phyloP scores from a whole-genome alignment of 92 coral and sea anemone species.

The Metridium senile region DNA sequence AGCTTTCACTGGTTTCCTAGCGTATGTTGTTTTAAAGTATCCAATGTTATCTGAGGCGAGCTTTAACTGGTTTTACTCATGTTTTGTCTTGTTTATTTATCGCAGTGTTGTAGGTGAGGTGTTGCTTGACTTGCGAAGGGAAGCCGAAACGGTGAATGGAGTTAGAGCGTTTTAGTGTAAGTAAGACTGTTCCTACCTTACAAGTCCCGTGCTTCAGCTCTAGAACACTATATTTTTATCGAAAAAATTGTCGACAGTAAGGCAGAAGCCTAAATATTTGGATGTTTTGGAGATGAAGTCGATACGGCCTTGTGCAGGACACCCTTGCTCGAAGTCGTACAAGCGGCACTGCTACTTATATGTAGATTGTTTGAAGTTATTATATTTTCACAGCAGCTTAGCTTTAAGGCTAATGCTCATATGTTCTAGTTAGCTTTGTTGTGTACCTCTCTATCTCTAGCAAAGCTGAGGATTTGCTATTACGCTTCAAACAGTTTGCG shows the following conservation, averaged over 20 bases:
- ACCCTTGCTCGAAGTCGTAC: conserved; percentile 4
- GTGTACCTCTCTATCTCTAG: neutral
- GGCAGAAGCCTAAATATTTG: conserved; percentile 26
- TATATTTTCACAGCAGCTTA: conserved; percentile 19
- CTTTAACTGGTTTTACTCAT: conserved; percentile 19
- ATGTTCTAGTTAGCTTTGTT: neutral
- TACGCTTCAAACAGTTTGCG: conserved; percentile 32
- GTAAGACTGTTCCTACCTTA: conserved; percentile 74
- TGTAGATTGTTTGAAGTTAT: conserved; percentile 7
- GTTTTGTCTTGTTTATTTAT: conserved; percentile 26
- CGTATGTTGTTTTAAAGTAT: conserved; percentile 23
- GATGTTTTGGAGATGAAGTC: conserved; percentile 39
- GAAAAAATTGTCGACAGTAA: conserved; percentile 22
- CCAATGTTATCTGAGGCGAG: neutral
- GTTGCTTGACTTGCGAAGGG: conserved; percentile 63
- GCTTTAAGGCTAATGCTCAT: neutral
- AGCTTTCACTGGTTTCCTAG: conserved; percentile 25
- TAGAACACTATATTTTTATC: conserved; percentile 16
- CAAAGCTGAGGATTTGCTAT: conserved; percentile 19
- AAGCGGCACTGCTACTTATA: conserved; percentile 16
- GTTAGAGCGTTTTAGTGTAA: conserved; percentile 72
- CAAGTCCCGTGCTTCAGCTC: conserved; percentile 36
- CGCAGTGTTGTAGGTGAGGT: conserved; percentile 48
- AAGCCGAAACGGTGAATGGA: conserved; percentile 87
- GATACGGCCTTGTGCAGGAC: conserved; percentile 36